Base-by-base conservation (phyloP, 2,888 invertebrate species). In the Cheilosia pagana region DNA sequence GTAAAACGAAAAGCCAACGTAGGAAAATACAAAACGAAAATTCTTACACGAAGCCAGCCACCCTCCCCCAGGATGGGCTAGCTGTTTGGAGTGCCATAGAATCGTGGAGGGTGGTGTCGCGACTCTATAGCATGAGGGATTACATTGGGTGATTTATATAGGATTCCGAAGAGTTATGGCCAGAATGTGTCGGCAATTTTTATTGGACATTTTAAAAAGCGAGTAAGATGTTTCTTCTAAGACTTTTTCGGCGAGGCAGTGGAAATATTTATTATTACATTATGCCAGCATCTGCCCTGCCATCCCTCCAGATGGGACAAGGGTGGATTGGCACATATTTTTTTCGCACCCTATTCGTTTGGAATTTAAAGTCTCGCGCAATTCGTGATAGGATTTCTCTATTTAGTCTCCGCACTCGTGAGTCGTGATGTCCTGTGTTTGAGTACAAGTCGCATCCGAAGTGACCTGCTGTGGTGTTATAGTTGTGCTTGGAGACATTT, bases 111-210 rank as follows among this genome's bases (percentile, higher is more conserved):
- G 87, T 90, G 90, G 89, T 89, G 90, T 48, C 41, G 72, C 41
- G 68, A 83, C 60, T 68, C 76, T 86, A 90, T 90, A 91, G 92
- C 92, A 92, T 92, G 92, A 92, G 92, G 92, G 92, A 92, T 92
- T 92, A 92, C 90, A 90, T 89, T 88, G 88, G 90, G 90, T 92
- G 92, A 92, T 92, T 92, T 92, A 92, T 92, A 92, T 91, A 91
- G 92, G 92, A 92, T 92, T 92, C 90, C 89, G 89, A 91, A 92
- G 92, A 92, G 92, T 92, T 92, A 92, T 92, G 91, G 91, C 91
- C 90, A 90, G 91, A 92, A 92, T 92, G 92, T 92, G 92, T 92
- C 92, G 92, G 92, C 92, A 92, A 92, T 92, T 92, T 92, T 92
- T 92, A 92, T 92, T 92, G 92, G 91, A 91, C 92, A 92, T 92